Base-by-base conservation (phyloP, 2,113 vertebrate species). In the Neodontobutis hainanensis region DNA sequence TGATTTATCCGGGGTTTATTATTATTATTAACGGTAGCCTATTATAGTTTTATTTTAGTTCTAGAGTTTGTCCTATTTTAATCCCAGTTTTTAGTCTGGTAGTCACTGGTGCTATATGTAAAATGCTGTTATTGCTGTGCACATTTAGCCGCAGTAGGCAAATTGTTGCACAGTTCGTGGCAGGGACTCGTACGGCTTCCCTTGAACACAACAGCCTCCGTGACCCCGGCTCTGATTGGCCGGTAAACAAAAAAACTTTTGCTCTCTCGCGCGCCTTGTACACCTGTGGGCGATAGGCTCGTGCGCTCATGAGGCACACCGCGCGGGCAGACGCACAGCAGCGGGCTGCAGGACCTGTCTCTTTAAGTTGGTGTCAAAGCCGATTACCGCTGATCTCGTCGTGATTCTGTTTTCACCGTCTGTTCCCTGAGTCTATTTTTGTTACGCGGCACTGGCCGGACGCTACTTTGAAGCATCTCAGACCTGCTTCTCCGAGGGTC, bases 331-430 rank as follows among this genome's bases (percentile, higher is more conserved):
- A 57, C 11, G 61, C 56, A 34, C 56, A 67, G 56, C 52, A 12
- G 58, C 46, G 5, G 48, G 61, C 78, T 6, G 73, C 64, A 43
- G 82, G 87, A 72, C 56, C 92, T 93, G 92, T 92, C 93, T 92
- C 92, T 94, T 94, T 93, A 93, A 94, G 80, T 91, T 84, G 79
- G 78, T 84, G 82, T 89, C 71, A 92, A 95, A 96, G 95, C 95
- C 88, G 96, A 91, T 96, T 95, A 95, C 47, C 46, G 92, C 88
- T 93, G 91, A 93, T 93, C 94, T 92, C 84, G 92, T 81, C 91
- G 93, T 94, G 92, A 93, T 91, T 91, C 85, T 64, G 86, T 65
- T 82, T 75, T 66, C 85, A 80, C 89, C 91, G 90, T 88, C 92
- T 92, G 92, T 91, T 91, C 90, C 82, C 81, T 16, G 46, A 12